phyloP scores from a whole-genome alignment of 2,888 invertebrate genomes.

The Pristionchus arcanus region DNA sequence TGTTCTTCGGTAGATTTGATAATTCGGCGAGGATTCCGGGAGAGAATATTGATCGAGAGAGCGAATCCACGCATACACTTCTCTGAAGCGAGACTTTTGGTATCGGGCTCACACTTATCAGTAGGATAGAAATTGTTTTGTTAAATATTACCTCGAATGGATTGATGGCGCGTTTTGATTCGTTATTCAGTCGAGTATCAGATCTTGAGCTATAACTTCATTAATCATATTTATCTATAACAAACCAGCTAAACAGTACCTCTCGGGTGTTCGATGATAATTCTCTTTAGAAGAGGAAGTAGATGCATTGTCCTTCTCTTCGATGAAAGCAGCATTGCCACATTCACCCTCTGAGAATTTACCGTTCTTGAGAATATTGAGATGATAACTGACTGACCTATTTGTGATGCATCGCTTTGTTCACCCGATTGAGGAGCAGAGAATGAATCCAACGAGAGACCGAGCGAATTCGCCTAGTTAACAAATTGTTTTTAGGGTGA shows the following conservation, averaged over 20 bases:
- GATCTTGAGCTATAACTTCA: background rate
- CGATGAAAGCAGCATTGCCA: slow-evolving; percentile 28
- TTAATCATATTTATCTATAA: background rate
- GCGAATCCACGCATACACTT: slow-evolving; percentile 30
- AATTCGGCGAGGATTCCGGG: slow-evolving; percentile 49
- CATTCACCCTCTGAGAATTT: background rate
- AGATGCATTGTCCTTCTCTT: slow-evolving; percentile 18
- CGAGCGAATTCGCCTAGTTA: background rate
- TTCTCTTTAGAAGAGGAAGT: background rate
- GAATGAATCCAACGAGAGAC: background rate
- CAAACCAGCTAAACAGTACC: background rate
- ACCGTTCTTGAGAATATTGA: background rate
- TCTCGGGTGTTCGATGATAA: background rate
- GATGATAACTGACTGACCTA: background rate
- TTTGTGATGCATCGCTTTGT: background rate
- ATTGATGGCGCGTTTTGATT: slow-evolving; percentile 13
- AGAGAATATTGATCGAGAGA: slow-evolving; percentile 38
- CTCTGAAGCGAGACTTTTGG: background rate
- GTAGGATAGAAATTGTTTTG: background rate
- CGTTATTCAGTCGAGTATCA: background rate
- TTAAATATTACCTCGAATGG: slow-evolving; percentile 40
- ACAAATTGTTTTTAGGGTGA: too few relatives aligned
- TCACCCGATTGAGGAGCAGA: background rate
- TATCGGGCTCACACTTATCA: too few relatives aligned
- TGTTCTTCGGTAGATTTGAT: slow-evolving; percentile 41